Evolutionary conservation across 2,888 invertebrate genomes (phyloP).

Genomic region (Ochropacha duplaris): DNA sequence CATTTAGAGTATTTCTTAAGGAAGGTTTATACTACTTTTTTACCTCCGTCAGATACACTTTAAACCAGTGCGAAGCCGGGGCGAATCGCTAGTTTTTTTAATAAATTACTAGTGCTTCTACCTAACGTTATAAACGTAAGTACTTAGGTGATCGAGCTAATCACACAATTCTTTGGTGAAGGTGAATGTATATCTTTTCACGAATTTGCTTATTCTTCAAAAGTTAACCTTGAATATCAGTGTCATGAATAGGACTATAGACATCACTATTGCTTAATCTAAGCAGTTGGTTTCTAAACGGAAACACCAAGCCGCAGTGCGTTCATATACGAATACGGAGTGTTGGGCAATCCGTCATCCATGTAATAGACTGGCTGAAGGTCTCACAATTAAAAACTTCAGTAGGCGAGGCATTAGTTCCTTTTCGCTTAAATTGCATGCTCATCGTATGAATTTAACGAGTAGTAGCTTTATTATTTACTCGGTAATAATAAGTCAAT

Average conservation of each 20-base stretch:
- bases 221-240: constrained; percentile 35
- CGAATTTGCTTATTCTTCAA: not conserved
- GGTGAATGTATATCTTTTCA: too few relatives aligned
- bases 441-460: not conserved
- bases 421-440: not conserved
- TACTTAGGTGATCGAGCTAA: too few relatives aligned
- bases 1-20: too few relatives aligned
- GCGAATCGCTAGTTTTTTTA: too few relatives aligned
- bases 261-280: constrained; percentile 52
- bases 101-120: too few relatives aligned
- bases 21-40: too few relatives aligned
- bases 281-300: constrained; percentile 69
- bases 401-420: constrained; percentile 36
- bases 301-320: constrained; percentile 57
- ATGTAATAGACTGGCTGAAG: constrained; percentile 62
- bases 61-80: too few relatives aligned
- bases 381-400: constrained; percentile 56
- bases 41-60: too few relatives aligned
- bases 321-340: constrained; percentile 47
- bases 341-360: constrained; percentile 66
- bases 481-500: not conserved
- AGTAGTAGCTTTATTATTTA: not conserved
- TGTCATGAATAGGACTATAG: constrained; percentile 41
- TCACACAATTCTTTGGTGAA: too few relatives aligned
- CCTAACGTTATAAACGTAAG: too few relatives aligned